Evolutionary conservation across 2,113 vertebrate species (phyloP).

Genomic region (Grammomys dolichurus): DNA sequence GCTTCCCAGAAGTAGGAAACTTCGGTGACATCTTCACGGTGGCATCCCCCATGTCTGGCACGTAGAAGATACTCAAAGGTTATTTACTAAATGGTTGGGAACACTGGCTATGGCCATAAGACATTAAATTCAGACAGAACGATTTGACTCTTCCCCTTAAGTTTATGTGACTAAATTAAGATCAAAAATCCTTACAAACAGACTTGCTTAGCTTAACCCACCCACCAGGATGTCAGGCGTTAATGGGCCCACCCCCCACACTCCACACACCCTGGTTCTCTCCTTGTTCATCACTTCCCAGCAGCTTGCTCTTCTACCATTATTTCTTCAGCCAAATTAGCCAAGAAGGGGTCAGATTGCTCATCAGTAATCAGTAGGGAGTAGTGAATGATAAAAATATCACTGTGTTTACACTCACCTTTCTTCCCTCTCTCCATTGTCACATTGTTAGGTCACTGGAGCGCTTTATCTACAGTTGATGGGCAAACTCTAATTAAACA

Average conservation of each 20-base stretch:
- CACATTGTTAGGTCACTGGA: conserved; percentile 50
- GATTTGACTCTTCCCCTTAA: not conserved
- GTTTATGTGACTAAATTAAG: conserved; percentile 19
- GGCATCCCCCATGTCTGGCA: not conserved
- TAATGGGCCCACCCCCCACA: not conserved
- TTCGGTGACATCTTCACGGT: accelerated
- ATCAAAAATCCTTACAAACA: conserved; percentile 32
- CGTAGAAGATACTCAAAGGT: not conserved
- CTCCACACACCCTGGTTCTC: accelerated
- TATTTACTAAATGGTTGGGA: conserved; percentile 2
- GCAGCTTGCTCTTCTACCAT: not conserved
- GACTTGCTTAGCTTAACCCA: not conserved
- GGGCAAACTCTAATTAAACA: conserved; percentile 58
- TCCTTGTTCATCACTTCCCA: not conserved
- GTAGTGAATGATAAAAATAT: conserved; percentile 43
- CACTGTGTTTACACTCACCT: not conserved
- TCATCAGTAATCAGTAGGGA: not conserved
- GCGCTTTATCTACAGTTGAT: conserved; percentile 37
- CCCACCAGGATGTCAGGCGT: not conserved
- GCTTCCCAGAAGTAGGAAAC: not conserved
- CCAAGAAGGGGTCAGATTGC: not conserved
- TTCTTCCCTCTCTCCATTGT: not conserved
- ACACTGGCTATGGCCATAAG: not conserved
- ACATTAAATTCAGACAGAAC: conserved; percentile 11
- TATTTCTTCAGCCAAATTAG: conserved; percentile 26